A percentile compares a stretch with the other conserved stretches of the same genome.
Conservation (phyloP, 2,888 invertebrate genomes). For the Ctena decussata region DNA sequence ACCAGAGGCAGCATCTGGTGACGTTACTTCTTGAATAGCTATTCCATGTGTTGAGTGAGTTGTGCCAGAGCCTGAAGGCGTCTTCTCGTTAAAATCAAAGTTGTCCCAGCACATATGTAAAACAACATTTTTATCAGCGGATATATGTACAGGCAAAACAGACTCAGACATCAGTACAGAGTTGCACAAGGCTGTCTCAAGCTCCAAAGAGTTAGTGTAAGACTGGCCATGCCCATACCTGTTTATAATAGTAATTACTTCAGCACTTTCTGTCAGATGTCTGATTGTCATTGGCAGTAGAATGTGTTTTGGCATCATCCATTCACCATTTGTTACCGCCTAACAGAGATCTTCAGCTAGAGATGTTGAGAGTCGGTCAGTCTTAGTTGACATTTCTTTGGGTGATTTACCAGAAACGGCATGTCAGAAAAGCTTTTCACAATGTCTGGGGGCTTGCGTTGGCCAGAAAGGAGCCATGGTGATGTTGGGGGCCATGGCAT, state of each 20-base stretch:
- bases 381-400: not conserved
- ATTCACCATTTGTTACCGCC: constrained; percentile 45
- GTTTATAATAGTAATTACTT: constrained; percentile 51
- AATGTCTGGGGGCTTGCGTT: not conserved
- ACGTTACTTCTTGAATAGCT: constrained; percentile 41
- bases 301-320: constrained; percentile 50
- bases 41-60: constrained; percentile 53
- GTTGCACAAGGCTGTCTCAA: constrained; percentile 60
- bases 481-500: not conserved
- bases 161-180: not conserved
- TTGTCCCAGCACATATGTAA: constrained; percentile 56
- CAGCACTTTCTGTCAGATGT: constrained; percentile 58
- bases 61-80: constrained; percentile 48
- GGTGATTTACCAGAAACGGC: not conserved
- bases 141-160: constrained; percentile 37
- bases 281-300: constrained; percentile 52
- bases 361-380: constrained; percentile 21
- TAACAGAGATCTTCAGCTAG: constrained; percentile 43
- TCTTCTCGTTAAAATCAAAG: constrained; percentile 55
- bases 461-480: not conserved
- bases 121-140: constrained; percentile 30
- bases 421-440: too few species aligned
- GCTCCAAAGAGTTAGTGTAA: constrained; percentile 28
- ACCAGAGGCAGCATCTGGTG: not conserved
- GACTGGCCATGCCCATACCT: constrained; percentile 45